Base-by-base conservation (phyloP, 2,797 vertebrate species). In the Euthynnus affinis region DNA sequence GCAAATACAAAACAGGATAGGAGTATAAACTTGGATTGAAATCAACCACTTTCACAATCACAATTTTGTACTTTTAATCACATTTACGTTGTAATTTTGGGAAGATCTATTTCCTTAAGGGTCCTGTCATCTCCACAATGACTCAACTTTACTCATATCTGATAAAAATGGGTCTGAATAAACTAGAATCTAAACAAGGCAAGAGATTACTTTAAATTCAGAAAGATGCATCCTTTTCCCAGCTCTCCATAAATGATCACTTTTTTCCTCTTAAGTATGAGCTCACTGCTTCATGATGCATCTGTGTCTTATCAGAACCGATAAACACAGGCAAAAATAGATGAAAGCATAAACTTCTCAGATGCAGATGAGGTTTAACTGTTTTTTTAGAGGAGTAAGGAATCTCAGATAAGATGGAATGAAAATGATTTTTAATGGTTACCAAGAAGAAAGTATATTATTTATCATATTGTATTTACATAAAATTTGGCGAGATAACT, bases 401-500 rank as follows among this genome's bases (percentile, higher is more conserved):
- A 37, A 12, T 40, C 53, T 64, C 15, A 25, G 14, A 76, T 0
- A 17, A 64, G 25, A 46, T 18, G 63, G 32, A 27, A 49, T 48
- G 9, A 66, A 71, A 76, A 53, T 34, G 1, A 13, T 12, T 62
- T 73, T 52, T 71, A 74, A 69, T 52, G 13, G 14, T 27, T 53
- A 17, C 51, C 37, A 60, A 71, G 73, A 78, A 48, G 46, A 75
- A 20, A 68, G 74, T 51, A 68, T 32, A 73, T 81, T 63, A 64
- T 80, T 83, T 81, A 78, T 78, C 67, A 37, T 67, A 76, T 66
- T 60, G 55, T 90, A 91, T 92, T 90, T 91, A 91, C 86, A 90
- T 1, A 29, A 17, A 48, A 37, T 55, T 40, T 25, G 27, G 6
- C 0, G 4, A 63, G 62, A 78, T 63, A 3, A 66, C 29, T 77